A percentile compares a stretch with the other conserved stretches of the same genome.
These are phyloP conservation scores for Lophura swinhoii DNA, from an alignment of 2,797 vertebrate genomes.

Conservation along the genomic window DNA sequence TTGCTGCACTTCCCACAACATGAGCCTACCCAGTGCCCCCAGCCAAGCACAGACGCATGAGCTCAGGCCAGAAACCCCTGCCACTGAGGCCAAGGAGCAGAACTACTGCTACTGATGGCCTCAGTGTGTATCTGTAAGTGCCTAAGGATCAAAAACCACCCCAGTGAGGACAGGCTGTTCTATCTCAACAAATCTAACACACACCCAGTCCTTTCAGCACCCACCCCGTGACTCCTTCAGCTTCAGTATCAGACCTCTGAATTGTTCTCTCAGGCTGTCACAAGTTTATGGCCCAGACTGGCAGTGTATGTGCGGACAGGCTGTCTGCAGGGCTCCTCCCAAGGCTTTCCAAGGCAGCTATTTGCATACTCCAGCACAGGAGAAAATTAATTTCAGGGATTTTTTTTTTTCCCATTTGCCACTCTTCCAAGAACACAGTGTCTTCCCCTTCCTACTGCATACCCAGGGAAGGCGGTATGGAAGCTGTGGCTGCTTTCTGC, in stretches of 20 bases:
- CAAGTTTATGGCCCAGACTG: constrained; percentile 5
- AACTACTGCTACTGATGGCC: fast-evolving
- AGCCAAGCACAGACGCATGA: neutral
- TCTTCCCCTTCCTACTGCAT: neutral
- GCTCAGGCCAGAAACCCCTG: neutral
- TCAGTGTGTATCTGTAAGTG: neutral
- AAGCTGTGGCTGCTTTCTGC: neutral
- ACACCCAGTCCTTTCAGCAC: neutral
- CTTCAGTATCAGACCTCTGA: neutral
- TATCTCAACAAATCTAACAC: neutral
- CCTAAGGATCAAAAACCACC: neutral
- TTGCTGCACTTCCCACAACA: fast-evolving
- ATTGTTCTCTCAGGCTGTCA: neutral
- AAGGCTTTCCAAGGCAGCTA: neutral
- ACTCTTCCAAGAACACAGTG: neutral
- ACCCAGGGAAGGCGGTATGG: neutral
- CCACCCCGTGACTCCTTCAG: neutral
- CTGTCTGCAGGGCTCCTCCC: neutral
- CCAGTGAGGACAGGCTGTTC: neutral
- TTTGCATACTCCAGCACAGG: neutral
- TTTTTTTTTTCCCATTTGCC: neutral
- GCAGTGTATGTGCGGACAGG: neutral
- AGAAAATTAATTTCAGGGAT: neutral
- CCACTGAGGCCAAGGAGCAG: neutral
- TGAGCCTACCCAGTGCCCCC: fast-evolving